Percentiles rank a stretch among this genome's conserved stretches.
Conservation (phyloP, 2,113 vertebrate genomes). For the Ameiurus melas region DNA sequence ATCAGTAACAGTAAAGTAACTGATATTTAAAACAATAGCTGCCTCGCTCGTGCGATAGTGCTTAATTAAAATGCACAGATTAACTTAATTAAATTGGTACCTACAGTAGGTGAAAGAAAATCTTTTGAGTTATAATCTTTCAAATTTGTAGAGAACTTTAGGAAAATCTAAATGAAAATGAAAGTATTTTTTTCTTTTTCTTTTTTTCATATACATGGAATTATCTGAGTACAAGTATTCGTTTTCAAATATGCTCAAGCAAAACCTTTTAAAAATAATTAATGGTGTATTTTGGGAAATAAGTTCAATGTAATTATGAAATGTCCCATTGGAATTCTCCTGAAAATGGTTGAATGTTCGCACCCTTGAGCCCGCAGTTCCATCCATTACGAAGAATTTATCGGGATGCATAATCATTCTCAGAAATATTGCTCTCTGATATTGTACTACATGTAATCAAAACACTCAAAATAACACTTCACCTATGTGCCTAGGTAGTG, state of each 20-base stretch:
- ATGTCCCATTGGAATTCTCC: neutral
- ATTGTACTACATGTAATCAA: neutral
- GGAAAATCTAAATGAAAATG: neutral
- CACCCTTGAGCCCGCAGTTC: neutral
- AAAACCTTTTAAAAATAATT: neutral
- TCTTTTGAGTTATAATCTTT: too few species aligned
- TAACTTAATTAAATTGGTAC: neutral
- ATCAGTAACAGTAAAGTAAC: neutral
- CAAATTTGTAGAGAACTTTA: neutral
- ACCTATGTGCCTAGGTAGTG: neutral
- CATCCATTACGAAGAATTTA: neutral
- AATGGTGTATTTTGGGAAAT: neutral
- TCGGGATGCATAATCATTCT: neutral
- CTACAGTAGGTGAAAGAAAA: neutral
- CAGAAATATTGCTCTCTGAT: neutral
- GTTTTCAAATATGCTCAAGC: neutral
- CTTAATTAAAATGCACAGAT: conserved; percentile 4
- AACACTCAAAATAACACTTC: neutral
- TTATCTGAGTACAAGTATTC: neutral
- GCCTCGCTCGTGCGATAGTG: neutral
- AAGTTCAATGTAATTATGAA: neutral
- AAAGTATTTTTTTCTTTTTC: neutral
- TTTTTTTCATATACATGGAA: neutral
- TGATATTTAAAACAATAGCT: neutral
- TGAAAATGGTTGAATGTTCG: neutral